A percentile compares a stretch with the other conserved stretches of the same genome.
phyloP scores from a whole-genome alignment of 2,113 vertebrate genomes.

The Petromus typicus region DNA sequence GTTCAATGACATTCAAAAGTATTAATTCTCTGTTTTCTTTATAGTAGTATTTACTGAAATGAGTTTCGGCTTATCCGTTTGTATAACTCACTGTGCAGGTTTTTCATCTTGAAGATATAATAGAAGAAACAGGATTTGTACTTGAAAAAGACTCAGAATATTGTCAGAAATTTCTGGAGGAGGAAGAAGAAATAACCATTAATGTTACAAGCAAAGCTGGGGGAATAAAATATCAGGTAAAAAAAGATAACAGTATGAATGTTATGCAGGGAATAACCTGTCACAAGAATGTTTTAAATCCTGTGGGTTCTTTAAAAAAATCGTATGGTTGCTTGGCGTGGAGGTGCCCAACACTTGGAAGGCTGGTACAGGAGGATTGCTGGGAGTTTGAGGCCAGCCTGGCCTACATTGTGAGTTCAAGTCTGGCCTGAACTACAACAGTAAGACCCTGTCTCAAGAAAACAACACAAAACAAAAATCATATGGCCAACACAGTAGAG shows the following conservation, averaged over 20 bases:
- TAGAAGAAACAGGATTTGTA: constrained; percentile 96
- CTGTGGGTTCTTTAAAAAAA: background rate
- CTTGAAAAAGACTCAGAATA: constrained; percentile 98
- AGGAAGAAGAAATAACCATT: constrained; percentile 95
- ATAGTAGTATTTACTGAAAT: background rate
- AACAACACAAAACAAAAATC: background rate
- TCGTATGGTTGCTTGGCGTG: background rate
- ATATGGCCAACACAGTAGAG: background rate
- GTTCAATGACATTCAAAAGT: background rate
- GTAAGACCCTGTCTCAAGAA: no score
- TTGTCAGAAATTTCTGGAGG: constrained; percentile 95
- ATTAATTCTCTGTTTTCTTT: background rate
- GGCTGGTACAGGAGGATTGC: no score
- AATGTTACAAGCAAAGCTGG: constrained; percentile 93
- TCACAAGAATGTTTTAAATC: background rate
- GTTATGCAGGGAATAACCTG: background rate
- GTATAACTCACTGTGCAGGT: constrained; percentile 85
- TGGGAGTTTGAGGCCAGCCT: no score
- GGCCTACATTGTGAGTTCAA: no score
- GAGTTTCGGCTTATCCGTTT: background rate
- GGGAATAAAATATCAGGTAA: constrained; percentile 90
- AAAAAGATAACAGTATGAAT: background rate
- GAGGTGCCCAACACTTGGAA: no score
- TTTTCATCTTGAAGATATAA: constrained; percentile 96
- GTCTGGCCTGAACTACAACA: no score